Percentiles rank a stretch among this genome's conserved stretches.
phyloP scores from a whole-genome alignment of 1,140 invertebrate species.

The Ganaspis sp. region DNA sequence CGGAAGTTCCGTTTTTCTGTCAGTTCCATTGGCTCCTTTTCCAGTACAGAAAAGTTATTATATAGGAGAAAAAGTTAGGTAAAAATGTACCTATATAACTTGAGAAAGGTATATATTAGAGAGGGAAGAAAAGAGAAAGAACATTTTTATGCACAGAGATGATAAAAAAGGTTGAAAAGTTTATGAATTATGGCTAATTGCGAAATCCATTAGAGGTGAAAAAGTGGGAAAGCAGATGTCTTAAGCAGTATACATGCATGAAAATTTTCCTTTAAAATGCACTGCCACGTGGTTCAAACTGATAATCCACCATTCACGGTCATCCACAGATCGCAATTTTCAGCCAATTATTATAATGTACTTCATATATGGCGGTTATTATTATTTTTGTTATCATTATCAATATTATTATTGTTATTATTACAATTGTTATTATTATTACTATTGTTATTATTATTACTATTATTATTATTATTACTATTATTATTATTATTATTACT shows the following conservation, averaged over 20 bases:
- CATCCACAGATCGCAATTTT: too few species aligned
- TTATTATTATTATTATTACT: too few species aligned
- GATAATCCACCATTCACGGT: too few species aligned
- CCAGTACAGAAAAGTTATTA: not conserved
- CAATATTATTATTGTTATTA: too few species aligned
- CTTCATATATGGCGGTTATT: too few species aligned
- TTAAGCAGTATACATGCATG: not conserved
- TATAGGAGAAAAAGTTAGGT: not conserved
- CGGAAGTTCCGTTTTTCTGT: not conserved
- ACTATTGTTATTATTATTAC: too few species aligned
- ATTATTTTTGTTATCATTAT: too few species aligned
- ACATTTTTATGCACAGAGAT: conserved; percentile 4
- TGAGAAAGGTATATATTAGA: not conserved
- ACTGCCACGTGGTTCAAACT: too few species aligned
- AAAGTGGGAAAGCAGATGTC: conserved; percentile 11
- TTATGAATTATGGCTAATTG: conserved; percentile 3
- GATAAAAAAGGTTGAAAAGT: conserved; percentile 17
- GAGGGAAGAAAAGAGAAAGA: not conserved
- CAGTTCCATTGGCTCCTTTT: not conserved
- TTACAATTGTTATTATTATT: too few species aligned
- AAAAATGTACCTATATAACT: not conserved
- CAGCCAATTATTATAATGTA: too few species aligned
- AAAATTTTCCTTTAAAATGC: not conserved
- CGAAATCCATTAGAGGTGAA: conserved; percentile 22
- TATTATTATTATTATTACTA: too few species aligned